Conservation (phyloP, 2,113 vertebrate species). For the Synodontis membranacea region DNA sequence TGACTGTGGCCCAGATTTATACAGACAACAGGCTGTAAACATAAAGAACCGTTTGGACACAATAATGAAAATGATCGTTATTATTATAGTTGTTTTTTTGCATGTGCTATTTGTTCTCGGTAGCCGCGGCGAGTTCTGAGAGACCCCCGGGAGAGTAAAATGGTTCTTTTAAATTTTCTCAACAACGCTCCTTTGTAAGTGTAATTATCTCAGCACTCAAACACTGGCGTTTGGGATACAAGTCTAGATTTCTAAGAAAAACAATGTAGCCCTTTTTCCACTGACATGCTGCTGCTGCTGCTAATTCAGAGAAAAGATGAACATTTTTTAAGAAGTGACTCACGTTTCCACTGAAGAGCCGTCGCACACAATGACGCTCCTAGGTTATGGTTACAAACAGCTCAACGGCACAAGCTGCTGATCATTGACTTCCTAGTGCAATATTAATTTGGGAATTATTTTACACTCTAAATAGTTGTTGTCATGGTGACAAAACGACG, state of each 20-base stretch:
- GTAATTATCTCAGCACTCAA: background rate
- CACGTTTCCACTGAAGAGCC: background rate
- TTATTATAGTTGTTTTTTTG: background rate
- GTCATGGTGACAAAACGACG: background rate
- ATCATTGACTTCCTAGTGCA: background rate
- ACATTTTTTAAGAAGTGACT: background rate
- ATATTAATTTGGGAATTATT: background rate
- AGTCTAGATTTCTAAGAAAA: too few species aligned
- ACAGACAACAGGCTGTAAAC: background rate
- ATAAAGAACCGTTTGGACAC: background rate
- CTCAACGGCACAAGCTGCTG: too few species aligned
- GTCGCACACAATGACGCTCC: background rate
- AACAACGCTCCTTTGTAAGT: background rate
- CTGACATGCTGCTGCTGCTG: background rate
- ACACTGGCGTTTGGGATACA: conserved; percentile 7
- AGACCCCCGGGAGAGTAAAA: background rate
- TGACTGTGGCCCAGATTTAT: background rate
- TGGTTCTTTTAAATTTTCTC: background rate
- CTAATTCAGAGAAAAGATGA: background rate
- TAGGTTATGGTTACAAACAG: background rate
- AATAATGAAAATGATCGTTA: background rate
- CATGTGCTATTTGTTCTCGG: background rate
- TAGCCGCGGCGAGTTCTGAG: too few species aligned
- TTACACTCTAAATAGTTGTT: background rate
- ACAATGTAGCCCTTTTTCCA: too few species aligned